Base-by-base conservation (phyloP, 2,888 invertebrate genomes). In the Nomada fucata region DNA sequence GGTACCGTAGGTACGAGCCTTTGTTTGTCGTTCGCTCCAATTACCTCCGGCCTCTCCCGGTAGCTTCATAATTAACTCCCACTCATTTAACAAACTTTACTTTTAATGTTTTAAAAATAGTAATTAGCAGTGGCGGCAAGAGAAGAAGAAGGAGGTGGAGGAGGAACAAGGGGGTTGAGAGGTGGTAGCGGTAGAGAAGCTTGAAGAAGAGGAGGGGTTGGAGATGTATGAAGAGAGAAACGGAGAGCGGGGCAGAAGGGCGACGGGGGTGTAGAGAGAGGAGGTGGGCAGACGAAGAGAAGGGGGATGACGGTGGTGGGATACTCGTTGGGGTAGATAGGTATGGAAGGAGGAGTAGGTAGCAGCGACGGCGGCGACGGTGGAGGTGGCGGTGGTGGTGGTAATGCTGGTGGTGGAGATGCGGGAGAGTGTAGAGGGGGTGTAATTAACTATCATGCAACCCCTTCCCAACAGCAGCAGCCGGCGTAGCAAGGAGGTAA, bases 71-170 rank as follows among this genome's bases (percentile, higher is more conserved):
- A 93, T 93, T 93, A 93, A 93, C 93, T 93, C 93, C 93, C 93
- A 93, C 93, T 93, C 93, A 92, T 93, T 93, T 93, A 93, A 93
- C 93, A 93, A 93, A 93, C 93, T 93, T 93, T 93, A 93, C 92
- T 93, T 93, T 93, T 93, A 93, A 93, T 93, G 93, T 93, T 93
- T 93, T 92, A 93, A 93, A 93, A 93, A 93, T 93, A 93, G 93
- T 93, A 93, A 93, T 93, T 93, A 93, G 93, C 93, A 92, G 90
- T 90, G 90, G 91, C 91, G 90, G 90, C 89, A 89, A 91, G 90
- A 89, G 89, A 88, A 83, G 90, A 86, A 81, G 87, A 85, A 86
- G 89, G 78, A 88, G 80, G 83, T 36, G 71, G 77, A 74, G 76
- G 85, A 65, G 83, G 82, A 74, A 20, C 26, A 53, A 36, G 47